Percentiles rank a stretch among this genome's conserved stretches.
These are phyloP conservation scores for Pomatorhinus ruficollis DNA, from an alignment of 2,113 vertebrate genomes.

Conservation along the genomic window DNA sequence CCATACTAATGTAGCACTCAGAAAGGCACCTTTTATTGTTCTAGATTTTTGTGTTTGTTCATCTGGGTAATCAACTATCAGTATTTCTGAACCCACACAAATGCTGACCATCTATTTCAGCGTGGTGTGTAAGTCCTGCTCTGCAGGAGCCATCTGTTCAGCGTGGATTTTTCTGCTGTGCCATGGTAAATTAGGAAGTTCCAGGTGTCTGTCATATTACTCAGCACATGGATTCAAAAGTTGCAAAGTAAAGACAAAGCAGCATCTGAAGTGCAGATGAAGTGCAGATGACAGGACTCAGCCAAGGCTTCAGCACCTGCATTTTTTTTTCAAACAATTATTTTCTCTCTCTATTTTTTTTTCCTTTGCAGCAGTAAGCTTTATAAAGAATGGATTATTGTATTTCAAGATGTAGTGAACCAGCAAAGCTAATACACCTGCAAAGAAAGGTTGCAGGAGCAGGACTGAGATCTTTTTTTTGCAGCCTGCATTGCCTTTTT, in stretches of 20 bases:
- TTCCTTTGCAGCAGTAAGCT: neutral
- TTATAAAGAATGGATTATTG: neutral
- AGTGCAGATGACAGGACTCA: neutral
- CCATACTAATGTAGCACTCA: neutral
- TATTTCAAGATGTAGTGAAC: neutral
- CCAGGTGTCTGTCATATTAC: neutral
- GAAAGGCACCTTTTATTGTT: neutral
- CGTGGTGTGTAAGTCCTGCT: neutral
- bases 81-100: neutral
- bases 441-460: neutral
- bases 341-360: neutral
- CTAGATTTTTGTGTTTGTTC: neutral
- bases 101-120: neutral
- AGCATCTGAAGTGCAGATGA: neutral
- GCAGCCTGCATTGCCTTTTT: neutral
- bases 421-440: neutral
- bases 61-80: neutral
- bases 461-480: neutral
- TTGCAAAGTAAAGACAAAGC: neutral
- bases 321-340: neutral
- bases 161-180: neutral
- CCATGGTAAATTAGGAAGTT: neutral
- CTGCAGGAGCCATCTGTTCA: neutral
- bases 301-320: neutral
- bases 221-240: neutral